Evolutionary conservation across 2,888 invertebrate species (phyloP).

Genomic region (Malthinus flaveolus): DNA sequence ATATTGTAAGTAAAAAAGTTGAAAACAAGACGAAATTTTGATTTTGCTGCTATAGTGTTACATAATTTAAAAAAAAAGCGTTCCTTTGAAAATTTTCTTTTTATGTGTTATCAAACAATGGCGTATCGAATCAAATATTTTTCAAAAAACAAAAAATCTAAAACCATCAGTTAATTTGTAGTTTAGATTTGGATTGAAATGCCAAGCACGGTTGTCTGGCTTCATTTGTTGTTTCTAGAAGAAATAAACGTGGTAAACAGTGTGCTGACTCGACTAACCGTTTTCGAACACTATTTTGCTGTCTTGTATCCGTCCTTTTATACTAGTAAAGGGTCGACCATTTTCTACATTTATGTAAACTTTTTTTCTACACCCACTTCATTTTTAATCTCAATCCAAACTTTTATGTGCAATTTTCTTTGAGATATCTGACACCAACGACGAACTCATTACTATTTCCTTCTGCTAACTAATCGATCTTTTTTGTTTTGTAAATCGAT

Average conservation of each 20-base stretch:
- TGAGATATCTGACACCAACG: too few species aligned
- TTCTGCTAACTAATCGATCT: too few species aligned
- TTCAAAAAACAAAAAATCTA: slow-evolving; percentile 10
- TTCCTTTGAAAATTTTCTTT: neutral
- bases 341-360: slow-evolving; percentile 9
- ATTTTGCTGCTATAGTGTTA: neutral
- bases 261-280: slow-evolving; percentile 26
- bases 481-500: too few species aligned
- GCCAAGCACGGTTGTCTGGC: slow-evolving; percentile 28
- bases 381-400: too few species aligned
- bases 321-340: slow-evolving; percentile 18
- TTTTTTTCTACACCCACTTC: too few species aligned
- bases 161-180: slow-evolving; percentile 23
- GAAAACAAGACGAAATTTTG: neutral
- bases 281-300: slow-evolving; percentile 20
- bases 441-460: too few species aligned
- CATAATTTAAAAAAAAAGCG: neutral
- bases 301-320: slow-evolving; percentile 17
- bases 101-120: neutral
- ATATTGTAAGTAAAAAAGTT: too few species aligned
- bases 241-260: slow-evolving; percentile 29
- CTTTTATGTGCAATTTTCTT: too few species aligned
- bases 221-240: slow-evolving; percentile 29
- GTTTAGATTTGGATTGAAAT: slow-evolving; percentile 22
- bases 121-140: slow-evolving; percentile 13